These are phyloP conservation scores for Drosophila auraria DNA, from an alignment of 1,140 invertebrate genomes.

Conservation along the genomic window DNA sequence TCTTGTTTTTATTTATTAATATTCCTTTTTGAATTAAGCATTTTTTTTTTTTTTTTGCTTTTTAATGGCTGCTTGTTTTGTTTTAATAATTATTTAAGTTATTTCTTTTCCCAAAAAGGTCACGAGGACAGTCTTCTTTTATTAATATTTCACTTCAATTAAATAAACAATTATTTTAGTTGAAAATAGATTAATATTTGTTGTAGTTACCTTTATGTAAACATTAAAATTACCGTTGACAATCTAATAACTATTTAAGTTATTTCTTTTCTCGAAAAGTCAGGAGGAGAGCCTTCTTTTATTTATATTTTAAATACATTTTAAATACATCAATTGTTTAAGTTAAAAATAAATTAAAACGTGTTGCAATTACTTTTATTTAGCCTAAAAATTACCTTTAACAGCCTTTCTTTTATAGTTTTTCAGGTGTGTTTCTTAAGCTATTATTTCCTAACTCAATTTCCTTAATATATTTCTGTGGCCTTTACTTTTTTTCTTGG, in stretches of 20 bases:
- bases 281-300: too few species aligned
- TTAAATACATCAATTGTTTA: neutral
- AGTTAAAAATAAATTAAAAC: neutral
- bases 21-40: too few species aligned
- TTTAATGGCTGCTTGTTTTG: too few species aligned
- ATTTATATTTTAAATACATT: too few species aligned
- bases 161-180: neutral
- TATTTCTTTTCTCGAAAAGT: too few species aligned
- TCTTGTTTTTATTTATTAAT: too few species aligned
- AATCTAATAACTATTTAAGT: neutral
- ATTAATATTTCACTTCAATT: neutral
- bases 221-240: too few species aligned
- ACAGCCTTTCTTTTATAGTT: too few species aligned
- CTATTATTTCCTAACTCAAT: slow-evolving; percentile 8
- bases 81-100: too few species aligned
- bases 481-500: neutral
- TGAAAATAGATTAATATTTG: neutral
- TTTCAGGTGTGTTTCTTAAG: neutral
- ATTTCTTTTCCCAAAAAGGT: too few species aligned
- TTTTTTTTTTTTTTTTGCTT: too few species aligned
- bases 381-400: neutral
- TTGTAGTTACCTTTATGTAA: neutral
- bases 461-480: neutral
- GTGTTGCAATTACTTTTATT: neutral
- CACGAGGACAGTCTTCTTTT: neutral